Evolutionary conservation across 1,140 invertebrate genomes (phyloP).

Genomic region (Brachionus rotundiformis): DNA sequence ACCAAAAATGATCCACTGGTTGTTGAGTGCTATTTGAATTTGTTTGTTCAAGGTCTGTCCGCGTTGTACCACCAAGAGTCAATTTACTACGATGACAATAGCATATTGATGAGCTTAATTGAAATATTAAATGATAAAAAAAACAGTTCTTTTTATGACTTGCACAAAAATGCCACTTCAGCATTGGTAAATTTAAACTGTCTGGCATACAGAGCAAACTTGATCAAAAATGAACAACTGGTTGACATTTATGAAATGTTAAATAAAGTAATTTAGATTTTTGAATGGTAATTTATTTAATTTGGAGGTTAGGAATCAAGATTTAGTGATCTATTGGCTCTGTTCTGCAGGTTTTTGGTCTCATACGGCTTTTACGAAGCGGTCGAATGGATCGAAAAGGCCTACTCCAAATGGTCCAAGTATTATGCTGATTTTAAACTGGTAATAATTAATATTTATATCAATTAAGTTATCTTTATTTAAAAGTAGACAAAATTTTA

Average conservation of each 20-base stretch:
- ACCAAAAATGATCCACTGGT: not conserved
- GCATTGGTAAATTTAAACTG: slow-evolving; percentile 21
- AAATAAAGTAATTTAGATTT: not conserved
- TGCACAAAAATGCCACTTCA: not conserved
- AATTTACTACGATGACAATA: slow-evolving; percentile 44
- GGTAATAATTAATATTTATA: too few relatives aligned
- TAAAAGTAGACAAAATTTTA: too few relatives aligned
- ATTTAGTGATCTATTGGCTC: not conserved
- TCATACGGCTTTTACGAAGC: slow-evolving; percentile 33
- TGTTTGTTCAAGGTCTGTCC: slow-evolving; percentile 6
- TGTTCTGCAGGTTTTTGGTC: slow-evolving; percentile 21
- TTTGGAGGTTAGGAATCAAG: not conserved
- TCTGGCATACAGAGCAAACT: slow-evolving; percentile 39
- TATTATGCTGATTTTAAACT: slow-evolving; percentile 29
- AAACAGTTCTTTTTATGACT: not conserved
- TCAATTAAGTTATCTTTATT: too few relatives aligned
- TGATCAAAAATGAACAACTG: slow-evolving; percentile 32
- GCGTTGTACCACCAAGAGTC: slow-evolving; percentile 35
- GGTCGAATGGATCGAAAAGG: slow-evolving; percentile 20
- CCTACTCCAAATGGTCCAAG: not conserved
- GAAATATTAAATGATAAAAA: slow-evolving; percentile 10
- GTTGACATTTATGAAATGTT: slow-evolving; percentile 8
- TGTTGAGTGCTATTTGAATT: not conserved
- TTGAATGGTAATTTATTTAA: not conserved
- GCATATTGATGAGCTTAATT: not conserved